Conservation (phyloP, 1,140 invertebrate genomes). For the Pantala flavescens region DNA sequence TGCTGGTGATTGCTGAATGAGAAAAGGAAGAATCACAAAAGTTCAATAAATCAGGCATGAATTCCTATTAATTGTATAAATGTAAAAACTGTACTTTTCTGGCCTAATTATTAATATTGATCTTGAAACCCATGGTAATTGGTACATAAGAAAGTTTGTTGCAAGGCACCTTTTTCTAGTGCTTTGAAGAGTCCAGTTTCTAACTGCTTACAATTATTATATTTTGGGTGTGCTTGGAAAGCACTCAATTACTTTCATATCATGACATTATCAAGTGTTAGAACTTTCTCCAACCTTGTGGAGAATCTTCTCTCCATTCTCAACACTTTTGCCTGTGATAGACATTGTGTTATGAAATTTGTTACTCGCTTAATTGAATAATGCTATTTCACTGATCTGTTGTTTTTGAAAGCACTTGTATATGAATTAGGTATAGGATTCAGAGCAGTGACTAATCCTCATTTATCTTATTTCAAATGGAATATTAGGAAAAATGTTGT, state of each 20-base stretch:
- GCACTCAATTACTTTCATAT: background rate
- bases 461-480: background rate
- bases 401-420: background rate
- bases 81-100: too few species aligned
- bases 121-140: too few species aligned
- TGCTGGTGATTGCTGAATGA: too few species aligned
- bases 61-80: too few species aligned
- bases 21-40: too few species aligned
- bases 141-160: background rate
- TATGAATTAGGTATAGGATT: background rate
- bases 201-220: background rate
- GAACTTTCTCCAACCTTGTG: background rate
- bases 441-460: background rate
- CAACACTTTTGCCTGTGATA: background rate
- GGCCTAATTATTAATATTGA: too few species aligned
- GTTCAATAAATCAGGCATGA: too few species aligned
- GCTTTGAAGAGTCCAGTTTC: background rate
- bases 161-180: background rate
- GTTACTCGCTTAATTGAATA: background rate
- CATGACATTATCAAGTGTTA: background rate
- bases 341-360: background rate
- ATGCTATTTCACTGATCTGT: background rate
- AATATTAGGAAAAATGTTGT: background rate
- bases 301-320: too few species aligned
- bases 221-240: background rate